Base-by-base conservation (phyloP, 2,797 vertebrate genomes). In the Echeneis naucrates region DNA sequence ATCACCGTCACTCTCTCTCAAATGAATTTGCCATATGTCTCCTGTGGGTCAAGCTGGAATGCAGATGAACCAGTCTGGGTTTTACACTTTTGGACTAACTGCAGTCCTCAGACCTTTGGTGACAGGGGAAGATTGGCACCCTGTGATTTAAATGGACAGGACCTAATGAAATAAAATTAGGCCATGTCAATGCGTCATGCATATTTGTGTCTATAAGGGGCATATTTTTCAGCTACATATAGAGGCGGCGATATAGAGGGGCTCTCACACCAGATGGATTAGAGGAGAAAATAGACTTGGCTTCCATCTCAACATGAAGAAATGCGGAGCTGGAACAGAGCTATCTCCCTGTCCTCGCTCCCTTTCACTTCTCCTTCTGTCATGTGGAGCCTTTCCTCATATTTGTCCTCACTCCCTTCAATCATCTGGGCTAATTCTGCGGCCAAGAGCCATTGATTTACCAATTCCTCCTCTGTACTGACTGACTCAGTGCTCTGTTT, bases 181-280 rank as follows among this genome's bases (percentile, higher is more conserved):
- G 73, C 76, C 38, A 75, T 88, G 89, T 87, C 89, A 81, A 61
- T 87, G 57, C 74, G 78, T 58, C 51, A 55, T 76, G 62, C 65
- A 42, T 59, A 58, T 62, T 85, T 72, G 45, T 4, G 52, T 78
- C 65, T 82, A 61, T 69, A 64, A 47, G 24, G 33, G 69, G 71
- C 35, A 53, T 59, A 54, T 66, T 81, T 80, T 81, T 69, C 78
- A 72, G 80, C 75, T 30, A 54, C 80, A 77, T 88, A 84, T 88
- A 82, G 82, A 75, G 56, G 69, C 60, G 56, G 69, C 60, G 40
- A 68, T 80, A 83, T 86, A 80, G 80, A 81, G 21, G 47, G 80
- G 75, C 88, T 90, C 82, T 89, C 82, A 83, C 83, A 85, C 75
- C 91, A 91, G 90, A 93, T 93, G 91, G 91, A 90, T 84, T 56